These are phyloP conservation scores for Rhagoletis zephyria DNA, from an alignment of 1,140 invertebrate genomes.

Conservation along the genomic window DNA sequence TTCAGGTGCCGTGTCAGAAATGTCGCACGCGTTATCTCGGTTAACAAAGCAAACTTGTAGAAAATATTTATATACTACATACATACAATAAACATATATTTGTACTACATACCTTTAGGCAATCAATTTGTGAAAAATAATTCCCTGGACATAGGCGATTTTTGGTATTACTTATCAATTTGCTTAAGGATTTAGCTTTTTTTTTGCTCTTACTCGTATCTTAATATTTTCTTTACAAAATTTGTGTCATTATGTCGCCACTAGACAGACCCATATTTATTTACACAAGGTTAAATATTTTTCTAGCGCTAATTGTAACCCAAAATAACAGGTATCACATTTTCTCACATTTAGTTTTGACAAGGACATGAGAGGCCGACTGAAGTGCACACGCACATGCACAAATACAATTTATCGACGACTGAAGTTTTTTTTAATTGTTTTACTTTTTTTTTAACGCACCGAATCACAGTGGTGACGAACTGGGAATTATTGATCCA, in stretches of 20 bases:
- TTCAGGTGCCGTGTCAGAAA: constrained; percentile 44
- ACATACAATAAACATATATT: not conserved
- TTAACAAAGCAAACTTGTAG: not conserved
- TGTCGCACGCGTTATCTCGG: not conserved
- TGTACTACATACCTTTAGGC: not conserved
- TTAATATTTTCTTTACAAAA: not conserved
- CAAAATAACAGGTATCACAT: no score
- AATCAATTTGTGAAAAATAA: not conserved
- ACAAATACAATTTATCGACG: no score
- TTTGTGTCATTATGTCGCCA: constrained; percentile 30
- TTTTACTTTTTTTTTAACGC: no score
- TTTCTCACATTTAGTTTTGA: no score
- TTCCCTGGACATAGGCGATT: not conserved
- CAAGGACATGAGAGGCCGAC: no score
- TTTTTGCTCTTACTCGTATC: not conserved
- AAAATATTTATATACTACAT: not conserved
- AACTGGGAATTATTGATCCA: no score
- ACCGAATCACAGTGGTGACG: no score
- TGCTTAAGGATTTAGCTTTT: not conserved
- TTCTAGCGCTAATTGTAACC: no score
- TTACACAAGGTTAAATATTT: not conserved
- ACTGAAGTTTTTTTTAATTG: no score
- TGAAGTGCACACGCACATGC: no score
- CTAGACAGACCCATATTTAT: not conserved
- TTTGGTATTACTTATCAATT: not conserved